Evolutionary conservation across 2,113 vertebrate species (phyloP).

Genomic region (Aptenodytes patagonicus): DNA sequence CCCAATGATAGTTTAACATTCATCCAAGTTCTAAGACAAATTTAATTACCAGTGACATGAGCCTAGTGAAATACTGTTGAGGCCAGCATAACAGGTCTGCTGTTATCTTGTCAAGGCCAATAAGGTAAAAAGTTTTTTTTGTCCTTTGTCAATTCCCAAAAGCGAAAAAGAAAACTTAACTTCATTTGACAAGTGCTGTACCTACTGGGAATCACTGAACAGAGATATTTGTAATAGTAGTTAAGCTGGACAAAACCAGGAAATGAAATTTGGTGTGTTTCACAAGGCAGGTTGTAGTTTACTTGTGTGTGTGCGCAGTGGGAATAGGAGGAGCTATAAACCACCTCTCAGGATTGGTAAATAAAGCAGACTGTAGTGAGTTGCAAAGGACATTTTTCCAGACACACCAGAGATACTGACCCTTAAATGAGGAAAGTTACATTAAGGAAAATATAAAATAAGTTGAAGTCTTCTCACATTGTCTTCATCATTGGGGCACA

Average conservation of each 20-base stretch:
- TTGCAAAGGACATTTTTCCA: background rate
- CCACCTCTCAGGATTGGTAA: background rate
- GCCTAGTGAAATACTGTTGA: background rate
- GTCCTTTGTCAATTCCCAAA: background rate
- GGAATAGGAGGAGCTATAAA: background rate
- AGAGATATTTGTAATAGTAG: background rate
- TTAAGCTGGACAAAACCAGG: background rate
- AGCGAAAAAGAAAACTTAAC: conserved; percentile 29
- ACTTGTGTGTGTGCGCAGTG: background rate
- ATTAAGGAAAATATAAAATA: background rate
- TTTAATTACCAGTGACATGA: background rate
- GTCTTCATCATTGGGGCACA: background rate
- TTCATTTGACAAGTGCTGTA: background rate
- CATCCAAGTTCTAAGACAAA: background rate
- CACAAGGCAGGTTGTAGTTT: background rate
- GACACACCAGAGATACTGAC: background rate
- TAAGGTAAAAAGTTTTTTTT: background rate
- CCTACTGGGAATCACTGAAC: background rate
- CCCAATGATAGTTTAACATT: background rate
- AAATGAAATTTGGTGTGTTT: background rate
- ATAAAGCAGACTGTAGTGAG: background rate
- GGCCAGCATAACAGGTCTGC: background rate
- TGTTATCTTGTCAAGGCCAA: conserved; percentile 16
- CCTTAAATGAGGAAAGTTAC: background rate
- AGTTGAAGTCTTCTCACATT: background rate